Percentiles rank a stretch among this genome's conserved stretches.
Evolutionary conservation across 1,140 invertebrate genomes (phyloP).

Genomic region (Protaetia brevitarsis): DNA sequence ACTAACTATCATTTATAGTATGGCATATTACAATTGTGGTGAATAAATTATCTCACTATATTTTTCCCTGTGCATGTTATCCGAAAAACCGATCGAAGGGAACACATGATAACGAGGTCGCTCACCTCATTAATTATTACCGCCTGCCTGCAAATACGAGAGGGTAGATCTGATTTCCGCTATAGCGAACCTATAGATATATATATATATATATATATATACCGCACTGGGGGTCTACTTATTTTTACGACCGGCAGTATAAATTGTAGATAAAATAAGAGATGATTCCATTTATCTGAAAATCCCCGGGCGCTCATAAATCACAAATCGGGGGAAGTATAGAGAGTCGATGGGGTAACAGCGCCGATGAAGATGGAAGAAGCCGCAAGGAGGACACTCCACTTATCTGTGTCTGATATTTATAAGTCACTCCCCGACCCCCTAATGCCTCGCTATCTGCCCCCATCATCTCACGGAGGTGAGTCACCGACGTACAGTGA

Average conservation of each 20-base stretch:
- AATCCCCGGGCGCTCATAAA: conserved; percentile 2
- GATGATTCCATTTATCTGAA: neutral
- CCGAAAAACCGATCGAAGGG: neutral
- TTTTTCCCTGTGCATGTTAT: too few species aligned
- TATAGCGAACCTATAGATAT: neutral
- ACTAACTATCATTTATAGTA: too few species aligned
- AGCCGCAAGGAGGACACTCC: too few species aligned
- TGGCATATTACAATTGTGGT: too few species aligned
- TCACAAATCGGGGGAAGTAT: conserved; percentile 12
- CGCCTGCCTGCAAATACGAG: neutral
- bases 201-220: too few species aligned
- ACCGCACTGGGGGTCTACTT: neutral
- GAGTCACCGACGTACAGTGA: too few species aligned
- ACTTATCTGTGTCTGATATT: too few species aligned
- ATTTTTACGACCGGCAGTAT: conserved; percentile 9
- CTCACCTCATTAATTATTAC: conserved; percentile 13
- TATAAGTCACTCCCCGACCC: too few species aligned
- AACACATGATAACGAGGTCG: neutral
- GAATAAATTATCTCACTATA: too few species aligned
- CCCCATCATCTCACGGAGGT: too few species aligned
- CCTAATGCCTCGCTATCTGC: too few species aligned
- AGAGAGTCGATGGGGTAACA: neutral
- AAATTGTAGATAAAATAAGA: conserved; percentile 17
- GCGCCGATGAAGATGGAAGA: neutral
- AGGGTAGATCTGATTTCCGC: neutral